These are phyloP conservation scores for Astropecten irregularis DNA, from an alignment of 53 echinoderm and acorn worm species.

Conservation along the genomic window DNA sequence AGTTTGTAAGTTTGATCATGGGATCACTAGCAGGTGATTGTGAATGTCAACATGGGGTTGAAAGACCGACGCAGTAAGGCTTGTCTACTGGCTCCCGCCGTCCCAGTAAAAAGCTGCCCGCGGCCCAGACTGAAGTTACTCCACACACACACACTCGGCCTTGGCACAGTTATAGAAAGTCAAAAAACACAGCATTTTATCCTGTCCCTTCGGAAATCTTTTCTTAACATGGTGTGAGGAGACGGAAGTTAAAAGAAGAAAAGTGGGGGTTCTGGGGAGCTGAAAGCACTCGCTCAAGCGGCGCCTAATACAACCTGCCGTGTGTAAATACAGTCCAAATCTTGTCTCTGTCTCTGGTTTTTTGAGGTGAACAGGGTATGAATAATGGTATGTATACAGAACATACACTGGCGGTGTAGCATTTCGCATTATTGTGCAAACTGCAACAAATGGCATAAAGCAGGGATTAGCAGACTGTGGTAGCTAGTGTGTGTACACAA, in stretches of 20 bases:
- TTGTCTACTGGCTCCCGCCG: neutral
- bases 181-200: conserved; percentile 18
- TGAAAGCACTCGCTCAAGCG: conserved; percentile 26
- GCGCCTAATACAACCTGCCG: conserved; percentile 30
- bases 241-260: neutral
- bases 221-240: neutral
- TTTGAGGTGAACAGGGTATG: neutral
- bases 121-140: too few relatives aligned
- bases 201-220: conserved; percentile 30
- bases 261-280: neutral
- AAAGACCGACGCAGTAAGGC: neutral
- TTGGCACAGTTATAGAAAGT: conserved; percentile 37
- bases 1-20: conserved; percentile 4
- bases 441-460: conserved; percentile 36
- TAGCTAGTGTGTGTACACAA: too few relatives aligned
- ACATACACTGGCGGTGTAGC: conserved; percentile 29
- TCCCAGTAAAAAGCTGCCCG: too few relatives aligned
- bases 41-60: conserved; percentile 40
- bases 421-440: conserved; percentile 46
- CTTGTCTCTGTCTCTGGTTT: conserved; percentile 14
- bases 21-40: conserved; percentile 7
- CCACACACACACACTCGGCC: neutral
- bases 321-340: conserved; percentile 25
- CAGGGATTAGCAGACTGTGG: too few relatives aligned
- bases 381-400: conserved; percentile 41